A percentile compares a stretch with the other conserved stretches of the same genome.
Conservation (phyloP, 92 coral and sea anemone species). For the Bergia puertoricense region DNA sequence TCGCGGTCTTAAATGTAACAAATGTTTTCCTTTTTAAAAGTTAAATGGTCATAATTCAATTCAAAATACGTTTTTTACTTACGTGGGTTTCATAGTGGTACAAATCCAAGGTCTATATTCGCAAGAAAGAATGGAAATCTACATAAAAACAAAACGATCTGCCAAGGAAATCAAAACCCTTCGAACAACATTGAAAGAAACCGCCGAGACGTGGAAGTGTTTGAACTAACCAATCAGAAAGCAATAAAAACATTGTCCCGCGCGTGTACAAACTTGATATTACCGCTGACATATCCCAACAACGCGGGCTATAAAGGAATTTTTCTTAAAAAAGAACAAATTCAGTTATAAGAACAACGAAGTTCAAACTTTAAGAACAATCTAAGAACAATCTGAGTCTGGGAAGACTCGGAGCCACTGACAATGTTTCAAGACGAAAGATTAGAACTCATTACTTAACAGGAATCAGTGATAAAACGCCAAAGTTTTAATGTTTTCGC, state of each 20-base stretch:
- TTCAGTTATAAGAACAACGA: too few species aligned
- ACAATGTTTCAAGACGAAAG: too few species aligned
- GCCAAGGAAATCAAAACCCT: conserved; percentile 49
- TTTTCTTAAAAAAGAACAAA: too few species aligned
- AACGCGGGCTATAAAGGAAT: background rate
- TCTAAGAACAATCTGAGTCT: too few species aligned
- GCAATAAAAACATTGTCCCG: background rate
- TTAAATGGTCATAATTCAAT: background rate
- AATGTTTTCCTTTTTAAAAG: background rate
- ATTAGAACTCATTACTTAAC: too few species aligned
- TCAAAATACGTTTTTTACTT: conserved; percentile 39
- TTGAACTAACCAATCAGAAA: conserved; percentile 81
- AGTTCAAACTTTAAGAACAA: too few species aligned
- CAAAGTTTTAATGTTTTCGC: too few species aligned
- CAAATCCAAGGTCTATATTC: conserved; percentile 14
- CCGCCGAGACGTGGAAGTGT: conserved; percentile 74
- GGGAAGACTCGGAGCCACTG: too few species aligned
- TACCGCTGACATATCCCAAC: background rate
- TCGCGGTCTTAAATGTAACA: conserved; percentile 64
- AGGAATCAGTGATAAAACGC: too few species aligned
- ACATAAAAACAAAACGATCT: conserved; percentile 22
- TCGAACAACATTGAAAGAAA: conserved; percentile 77
- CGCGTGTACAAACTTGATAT: background rate
- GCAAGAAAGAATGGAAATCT: conserved; percentile 25
- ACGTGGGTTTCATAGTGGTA: conserved; percentile 68